A percentile compares a stretch with the other conserved stretches of the same genome.
These are phyloP conservation scores for Acrobasis consociella DNA, from an alignment of 2,888 invertebrate genomes.

Conservation along the genomic window DNA sequence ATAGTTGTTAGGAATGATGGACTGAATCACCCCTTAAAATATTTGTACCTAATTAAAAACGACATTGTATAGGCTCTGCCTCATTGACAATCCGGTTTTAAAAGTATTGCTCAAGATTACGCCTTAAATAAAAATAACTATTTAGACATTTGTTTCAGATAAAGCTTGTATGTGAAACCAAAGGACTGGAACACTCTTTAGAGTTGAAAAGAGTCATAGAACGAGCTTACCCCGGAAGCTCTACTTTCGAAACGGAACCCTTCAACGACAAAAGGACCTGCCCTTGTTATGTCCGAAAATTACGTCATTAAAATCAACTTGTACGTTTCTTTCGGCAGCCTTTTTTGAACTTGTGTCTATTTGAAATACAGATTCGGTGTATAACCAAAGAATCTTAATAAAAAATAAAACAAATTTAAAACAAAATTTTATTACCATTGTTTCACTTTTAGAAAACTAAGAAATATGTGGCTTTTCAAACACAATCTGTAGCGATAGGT, in stretches of 20 bases:
- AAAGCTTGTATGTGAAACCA: constrained; percentile 92
- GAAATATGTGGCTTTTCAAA: too few species aligned
- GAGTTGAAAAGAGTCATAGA: constrained; percentile 68
- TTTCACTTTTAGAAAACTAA: too few species aligned
- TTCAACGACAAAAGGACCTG: constrained; percentile 65
- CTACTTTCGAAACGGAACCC: constrained; percentile 65
- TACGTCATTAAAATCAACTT: not conserved
- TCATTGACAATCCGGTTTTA: too few species aligned
- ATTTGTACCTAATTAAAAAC: too few species aligned
- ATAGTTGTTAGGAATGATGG: too few species aligned
- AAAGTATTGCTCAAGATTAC: not conserved
- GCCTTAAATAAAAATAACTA: not conserved
- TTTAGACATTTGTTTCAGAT: constrained; percentile 76
- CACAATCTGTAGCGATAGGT: too few species aligned
- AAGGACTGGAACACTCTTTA: constrained; percentile 88
- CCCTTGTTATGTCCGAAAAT: constrained; percentile 58
- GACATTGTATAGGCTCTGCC: too few species aligned
- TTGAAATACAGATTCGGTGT: too few species aligned
- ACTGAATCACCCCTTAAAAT: too few species aligned
- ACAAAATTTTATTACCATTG: not conserved
- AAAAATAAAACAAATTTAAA: not conserved
- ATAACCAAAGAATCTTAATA: too few species aligned
- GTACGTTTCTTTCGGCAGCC: not conserved
- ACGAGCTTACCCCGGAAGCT: constrained; percentile 53
- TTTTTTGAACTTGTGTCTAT: not conserved